Conservation (phyloP, 2,113 vertebrate species). For the Anguilla rostrata region DNA sequence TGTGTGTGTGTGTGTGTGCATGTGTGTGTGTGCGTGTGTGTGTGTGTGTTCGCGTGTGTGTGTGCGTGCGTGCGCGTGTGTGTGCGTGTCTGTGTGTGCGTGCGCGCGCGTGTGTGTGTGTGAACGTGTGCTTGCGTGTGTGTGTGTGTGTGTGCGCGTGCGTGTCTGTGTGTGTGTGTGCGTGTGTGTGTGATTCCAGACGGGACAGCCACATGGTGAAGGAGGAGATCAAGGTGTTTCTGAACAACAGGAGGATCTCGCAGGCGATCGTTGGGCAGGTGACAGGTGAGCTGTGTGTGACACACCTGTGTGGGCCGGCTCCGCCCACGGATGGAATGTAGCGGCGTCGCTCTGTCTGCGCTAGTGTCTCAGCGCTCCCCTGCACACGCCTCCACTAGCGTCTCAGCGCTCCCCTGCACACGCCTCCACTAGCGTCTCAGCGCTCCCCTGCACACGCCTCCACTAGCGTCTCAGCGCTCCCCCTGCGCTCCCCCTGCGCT, state of each 20-base stretch:
- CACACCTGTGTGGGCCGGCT: background rate
- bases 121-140: too few relatives aligned
- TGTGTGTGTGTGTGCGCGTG: too few relatives aligned
- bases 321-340: background rate
- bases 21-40: background rate
- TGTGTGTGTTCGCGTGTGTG: background rate
- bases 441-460: too few relatives aligned
- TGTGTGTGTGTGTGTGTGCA: background rate
- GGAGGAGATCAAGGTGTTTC: constrained; percentile 78
- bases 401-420: too few relatives aligned
- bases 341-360: background rate
- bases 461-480: too few relatives aligned
- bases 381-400: too few relatives aligned
- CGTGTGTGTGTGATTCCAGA: constrained; percentile 50
- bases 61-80: background rate
- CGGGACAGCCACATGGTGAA: constrained; percentile 79
- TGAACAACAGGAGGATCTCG: constrained; percentile 78
- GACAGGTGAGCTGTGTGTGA: constrained; percentile 61
- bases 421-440: too few relatives aligned
- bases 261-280: constrained; percentile 80
- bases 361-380: too few relatives aligned
- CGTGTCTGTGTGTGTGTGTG: background rate
- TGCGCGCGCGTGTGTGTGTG: too few relatives aligned
- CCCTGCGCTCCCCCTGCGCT: too few relatives aligned
- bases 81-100: too few relatives aligned